Base-by-base conservation (phyloP, 1,140 invertebrate genomes). In the Drosophila subobscura region DNA sequence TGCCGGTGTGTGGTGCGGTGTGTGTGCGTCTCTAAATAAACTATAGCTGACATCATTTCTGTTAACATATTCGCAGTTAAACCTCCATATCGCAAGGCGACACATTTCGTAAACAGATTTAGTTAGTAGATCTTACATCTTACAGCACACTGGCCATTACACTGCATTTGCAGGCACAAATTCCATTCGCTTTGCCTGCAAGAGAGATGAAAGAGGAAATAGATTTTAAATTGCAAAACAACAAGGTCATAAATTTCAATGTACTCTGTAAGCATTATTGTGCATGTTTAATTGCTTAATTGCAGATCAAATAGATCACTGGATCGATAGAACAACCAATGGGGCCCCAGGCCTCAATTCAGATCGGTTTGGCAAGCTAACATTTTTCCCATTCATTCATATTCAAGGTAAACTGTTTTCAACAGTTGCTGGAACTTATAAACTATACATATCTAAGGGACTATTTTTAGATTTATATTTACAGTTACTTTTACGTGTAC, bases 21-120 rank as follows among this genome's bases (percentile, higher is more conserved):
- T 78, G 60, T 71, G 67, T 76, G 72, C 29, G 45, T 71, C 47
- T 72, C 53, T 49, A 72, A 65, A 77, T 46, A 73, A 81, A 64
- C 57, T 78, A 72, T 49, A 73, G 76, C 70, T 85, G 81, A 85
- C 81, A 85, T 86, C 68, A 78, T 68, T 70, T 56, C 41, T 73
- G 83, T 75, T 85, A 74, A 66, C 64, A 60, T 73, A 65, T 74
- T 67, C 57, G 72, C 59, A 67, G 72, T 61, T 75, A 60, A 59
- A 50, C 46, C 64, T 68, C 59, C 55, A 44, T 44, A 76, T 55
- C 52, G 59, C 50, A 61, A 72, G 27, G 33, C 33, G 33, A 73
- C 29, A 74, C 27, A 72, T 56, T 72, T 73, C 63, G 63, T 68
- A 68, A 65, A 64, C 61, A 67, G 63, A 67, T 67, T 37, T 67